A percentile compares a stretch with the other conserved stretches of the same genome.
phyloP scores from a whole-genome alignment of 2,888 invertebrate genomes.

The Embidobia sp. region DNA sequence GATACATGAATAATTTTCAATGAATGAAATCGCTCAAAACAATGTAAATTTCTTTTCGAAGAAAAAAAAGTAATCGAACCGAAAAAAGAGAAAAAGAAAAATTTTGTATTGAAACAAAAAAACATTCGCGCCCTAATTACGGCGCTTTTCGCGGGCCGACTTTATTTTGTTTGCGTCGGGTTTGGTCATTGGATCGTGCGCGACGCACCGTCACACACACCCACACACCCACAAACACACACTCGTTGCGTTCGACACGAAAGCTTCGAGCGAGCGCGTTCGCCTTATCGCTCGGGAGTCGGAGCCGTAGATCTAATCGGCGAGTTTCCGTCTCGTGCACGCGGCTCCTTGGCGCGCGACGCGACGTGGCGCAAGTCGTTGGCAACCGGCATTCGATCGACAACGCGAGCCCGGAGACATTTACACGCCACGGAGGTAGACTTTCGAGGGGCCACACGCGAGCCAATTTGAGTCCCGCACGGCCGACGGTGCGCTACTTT shows the following conservation, averaged over 20 bases:
- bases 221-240: neutral
- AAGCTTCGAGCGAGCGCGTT: conserved; percentile 73
- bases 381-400: conserved; percentile 48
- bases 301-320: conserved; percentile 70
- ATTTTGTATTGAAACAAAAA: too few relatives aligned
- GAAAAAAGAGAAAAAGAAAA: too few relatives aligned
- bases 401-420: conserved; percentile 53
- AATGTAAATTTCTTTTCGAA: too few relatives aligned
- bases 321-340: conserved; percentile 60
- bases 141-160: conserved; percentile 5
- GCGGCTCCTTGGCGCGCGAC: conserved; percentile 45
- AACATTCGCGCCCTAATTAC: too few relatives aligned
- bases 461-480: conserved; percentile 59
- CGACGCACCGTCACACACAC: neutral
- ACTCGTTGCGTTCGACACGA: conserved; percentile 70
- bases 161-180: conserved; percentile 7
- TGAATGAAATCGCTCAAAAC: too few relatives aligned
- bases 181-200: conserved; percentile 7
- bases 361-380: conserved; percentile 39
- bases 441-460: conserved; percentile 61
- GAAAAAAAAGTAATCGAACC: too few relatives aligned
- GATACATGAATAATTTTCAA: too few relatives aligned
- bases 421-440: conserved; percentile 64
- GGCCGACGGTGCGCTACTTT: conserved; percentile 34
- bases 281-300: conserved; percentile 71